phyloP scores from a whole-genome alignment of 2,113 vertebrate genomes.

The Poicephalus gulielmi region DNA sequence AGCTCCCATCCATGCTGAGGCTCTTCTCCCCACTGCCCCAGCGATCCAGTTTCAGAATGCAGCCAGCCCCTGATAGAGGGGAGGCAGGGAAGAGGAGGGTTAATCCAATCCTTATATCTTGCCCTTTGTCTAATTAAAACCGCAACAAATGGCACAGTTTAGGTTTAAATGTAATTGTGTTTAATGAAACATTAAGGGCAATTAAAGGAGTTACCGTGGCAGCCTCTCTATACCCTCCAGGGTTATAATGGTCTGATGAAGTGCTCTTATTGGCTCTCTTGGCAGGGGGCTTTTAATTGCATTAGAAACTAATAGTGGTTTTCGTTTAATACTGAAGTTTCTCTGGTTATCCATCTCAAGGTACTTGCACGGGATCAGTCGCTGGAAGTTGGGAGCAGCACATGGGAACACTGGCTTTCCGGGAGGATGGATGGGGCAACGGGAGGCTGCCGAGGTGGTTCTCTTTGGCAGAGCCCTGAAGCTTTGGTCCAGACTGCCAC shows the following conservation, averaged over 20 bases:
- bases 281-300: constrained; percentile 72
- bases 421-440: neutral
- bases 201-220: constrained; percentile 71
- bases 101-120: constrained; percentile 67
- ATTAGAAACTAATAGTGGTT: constrained; percentile 66
- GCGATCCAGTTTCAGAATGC: neutral
- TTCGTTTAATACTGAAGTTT: constrained; percentile 55
- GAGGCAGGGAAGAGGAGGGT: constrained; percentile 38
- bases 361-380: neutral
- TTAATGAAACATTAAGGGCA: constrained; percentile 79
- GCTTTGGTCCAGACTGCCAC: neutral
- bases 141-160: constrained; percentile 76
- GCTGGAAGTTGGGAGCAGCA: neutral
- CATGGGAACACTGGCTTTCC: neutral
- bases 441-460: neutral
- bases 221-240: constrained; percentile 67
- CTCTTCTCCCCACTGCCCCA: neutral
- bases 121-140: constrained; percentile 75
- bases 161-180: constrained; percentile 77
- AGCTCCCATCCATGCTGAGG: fast-evolving
- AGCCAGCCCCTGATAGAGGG: neutral
- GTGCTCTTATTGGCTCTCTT: constrained; percentile 65
- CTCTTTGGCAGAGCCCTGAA: neutral
- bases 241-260: constrained; percentile 70
- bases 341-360: neutral